A percentile compares a stretch with the other conserved stretches of the same genome.
Conservation (phyloP, 1,140 invertebrate species). For the Drosophila ficusphila region DNA sequence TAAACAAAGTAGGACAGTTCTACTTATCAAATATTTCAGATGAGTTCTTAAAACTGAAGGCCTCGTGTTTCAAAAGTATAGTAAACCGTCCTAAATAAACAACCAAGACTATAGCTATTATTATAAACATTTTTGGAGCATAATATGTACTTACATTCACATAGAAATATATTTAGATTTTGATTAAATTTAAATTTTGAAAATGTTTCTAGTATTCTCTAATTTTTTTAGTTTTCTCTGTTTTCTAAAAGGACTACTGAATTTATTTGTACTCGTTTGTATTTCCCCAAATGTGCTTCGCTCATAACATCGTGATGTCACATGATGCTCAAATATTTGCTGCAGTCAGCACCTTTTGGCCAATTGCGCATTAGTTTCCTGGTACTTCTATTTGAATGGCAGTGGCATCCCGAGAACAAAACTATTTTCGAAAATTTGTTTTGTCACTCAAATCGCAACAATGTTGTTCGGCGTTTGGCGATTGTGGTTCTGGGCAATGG, state of each 20-base stretch:
- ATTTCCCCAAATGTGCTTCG: background rate
- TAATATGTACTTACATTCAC: too few relatives aligned
- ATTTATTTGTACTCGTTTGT: background rate
- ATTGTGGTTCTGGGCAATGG: conserved; percentile 22
- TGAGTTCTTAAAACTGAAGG: too few relatives aligned
- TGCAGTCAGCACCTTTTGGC: conserved; percentile 26
- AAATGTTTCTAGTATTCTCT: background rate
- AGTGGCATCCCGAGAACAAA: conserved; percentile 23
- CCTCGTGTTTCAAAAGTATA: too few relatives aligned
- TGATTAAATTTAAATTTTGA: too few relatives aligned
- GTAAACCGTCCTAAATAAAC: too few relatives aligned
- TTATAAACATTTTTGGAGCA: too few relatives aligned
- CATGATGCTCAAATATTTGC: conserved; percentile 25
- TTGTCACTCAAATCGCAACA: conserved; percentile 19
- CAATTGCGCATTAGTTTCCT: conserved; percentile 56
- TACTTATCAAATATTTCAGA: too few relatives aligned
- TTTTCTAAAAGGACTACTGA: too few relatives aligned
- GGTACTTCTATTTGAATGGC: conserved; percentile 3
- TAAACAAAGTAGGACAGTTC: too few relatives aligned
- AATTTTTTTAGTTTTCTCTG: too few relatives aligned
- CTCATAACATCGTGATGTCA: conserved; percentile 48
- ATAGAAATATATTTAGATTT: too few relatives aligned
- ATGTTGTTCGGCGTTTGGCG: conserved; percentile 2
- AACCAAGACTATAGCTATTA: too few relatives aligned
- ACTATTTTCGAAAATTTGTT: conserved; percentile 44